Conservation (phyloP, 2,113 vertebrate species). For the Chaetorhynchus papuensis region DNA sequence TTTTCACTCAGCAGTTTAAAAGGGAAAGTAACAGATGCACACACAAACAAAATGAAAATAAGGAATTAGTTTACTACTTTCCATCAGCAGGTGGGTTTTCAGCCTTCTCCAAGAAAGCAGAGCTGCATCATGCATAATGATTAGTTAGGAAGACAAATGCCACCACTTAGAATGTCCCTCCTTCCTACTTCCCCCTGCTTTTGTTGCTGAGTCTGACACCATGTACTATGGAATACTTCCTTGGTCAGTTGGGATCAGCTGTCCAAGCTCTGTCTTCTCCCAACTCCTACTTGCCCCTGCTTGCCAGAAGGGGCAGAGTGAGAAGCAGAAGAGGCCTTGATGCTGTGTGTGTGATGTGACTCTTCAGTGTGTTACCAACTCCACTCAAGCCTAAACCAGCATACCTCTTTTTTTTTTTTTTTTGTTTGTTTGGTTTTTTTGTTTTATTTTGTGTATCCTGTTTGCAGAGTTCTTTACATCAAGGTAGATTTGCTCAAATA, state of each 20-base stretch:
- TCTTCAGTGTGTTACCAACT: not conserved
- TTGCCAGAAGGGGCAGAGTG: rapidly evolving
- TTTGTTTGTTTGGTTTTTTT: not conserved
- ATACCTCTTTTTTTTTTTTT: too few species aligned
- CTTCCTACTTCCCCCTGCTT: not conserved
- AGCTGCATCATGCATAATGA: rapidly evolving
- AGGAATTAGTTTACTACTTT: not conserved
- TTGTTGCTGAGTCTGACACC: not conserved
- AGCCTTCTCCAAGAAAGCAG: not conserved
- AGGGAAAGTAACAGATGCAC: not conserved
- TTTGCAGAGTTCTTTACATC: not conserved
- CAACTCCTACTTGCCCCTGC: not conserved
- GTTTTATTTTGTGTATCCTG: not conserved
- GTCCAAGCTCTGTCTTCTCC: not conserved
- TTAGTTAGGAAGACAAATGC: not conserved
- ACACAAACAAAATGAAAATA: rapidly evolving
- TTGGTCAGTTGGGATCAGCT: not conserved
- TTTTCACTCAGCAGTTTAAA: not conserved
- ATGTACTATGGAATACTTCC: not conserved
- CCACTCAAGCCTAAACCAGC: not conserved
- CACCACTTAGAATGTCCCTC: not conserved
- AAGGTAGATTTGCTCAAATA: not conserved
- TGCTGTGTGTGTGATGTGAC: not conserved
- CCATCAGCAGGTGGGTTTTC: not conserved
- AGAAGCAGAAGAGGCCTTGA: not conserved